phyloP scores from a whole-genome alignment of 2,888 invertebrate genomes.

The Stegophylla sp. region DNA sequence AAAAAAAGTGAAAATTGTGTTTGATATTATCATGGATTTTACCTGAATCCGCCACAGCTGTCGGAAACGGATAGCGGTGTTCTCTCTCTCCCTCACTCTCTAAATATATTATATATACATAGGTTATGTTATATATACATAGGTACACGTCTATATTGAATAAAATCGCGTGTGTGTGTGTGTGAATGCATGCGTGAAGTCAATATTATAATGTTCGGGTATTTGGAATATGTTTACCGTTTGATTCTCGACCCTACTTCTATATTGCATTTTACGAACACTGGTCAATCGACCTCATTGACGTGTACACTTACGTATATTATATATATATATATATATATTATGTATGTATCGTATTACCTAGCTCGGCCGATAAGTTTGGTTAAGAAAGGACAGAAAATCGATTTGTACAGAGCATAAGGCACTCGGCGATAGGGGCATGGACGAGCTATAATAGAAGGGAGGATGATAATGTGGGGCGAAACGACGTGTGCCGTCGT shows the following conservation, averaged over 20 bases:
- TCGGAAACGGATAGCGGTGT: background rate
- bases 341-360: background rate
- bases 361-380: conserved; percentile 28
- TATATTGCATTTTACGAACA: background rate
- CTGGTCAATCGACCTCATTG: conserved; percentile 49
- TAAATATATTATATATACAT: too few species aligned
- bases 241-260: background rate
- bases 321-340: too few species aligned
- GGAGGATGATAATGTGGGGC: background rate
- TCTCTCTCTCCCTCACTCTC: too few species aligned
- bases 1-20: background rate
- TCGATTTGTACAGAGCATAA: conserved; percentile 43
- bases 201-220: conserved; percentile 2
- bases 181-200: background rate
- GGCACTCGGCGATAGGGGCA: background rate
- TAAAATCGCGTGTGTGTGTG: background rate
- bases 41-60: background rate
- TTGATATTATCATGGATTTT: background rate
- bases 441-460: background rate
- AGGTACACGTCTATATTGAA: background rate
- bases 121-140: too few species aligned
- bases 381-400: conserved; percentile 43
- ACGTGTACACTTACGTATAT: background rate
- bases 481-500: conserved; percentile 41
- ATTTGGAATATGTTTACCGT: background rate